Evolutionary conservation across 1,140 invertebrate genomes (phyloP), one percentile per base, ranked within the genome.

Genomic region (Drosophila lini): DNA sequence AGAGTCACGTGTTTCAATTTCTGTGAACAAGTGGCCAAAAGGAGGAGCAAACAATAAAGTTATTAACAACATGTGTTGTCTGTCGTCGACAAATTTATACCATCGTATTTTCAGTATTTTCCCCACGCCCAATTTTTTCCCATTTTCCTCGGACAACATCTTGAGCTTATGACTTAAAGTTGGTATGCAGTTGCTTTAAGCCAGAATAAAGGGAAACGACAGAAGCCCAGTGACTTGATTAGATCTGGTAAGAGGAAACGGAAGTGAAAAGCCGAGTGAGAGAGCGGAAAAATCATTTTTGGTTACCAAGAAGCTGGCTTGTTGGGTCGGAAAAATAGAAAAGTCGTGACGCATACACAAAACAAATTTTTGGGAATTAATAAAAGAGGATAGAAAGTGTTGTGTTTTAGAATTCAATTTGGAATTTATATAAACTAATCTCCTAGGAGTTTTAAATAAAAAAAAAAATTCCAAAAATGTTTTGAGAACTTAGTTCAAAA

Each of bases 51-150:
- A 80, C 25, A 69, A 64, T 70, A 67, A 70, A 77, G 81, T 85
- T 86, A 86, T 86, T 85, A 85, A 81, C 74, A 86, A 75, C 82
- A 83, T 83, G 58, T 83, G 81, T 77, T 80, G 75, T 62, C 69
- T 74, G 57, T 73, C 41, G 68, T 55, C 71, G 58, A 62, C 68
- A 60, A 71, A 71, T 71, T 70, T 56, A 71, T 71, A 68, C 64
- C 60, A 28, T 31, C 19, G 64, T 68, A 64, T 61, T 47, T 65
- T 31, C 57, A 38, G 36, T n/a, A 48, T 45, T 68, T 58, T 68
- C 11, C 44, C n/a, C 32, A 41, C 32, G 15, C 22, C 41, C 57
- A 19, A 47, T 40, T 45, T 64, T 58, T 67, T 6, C 52, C 42
- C 42, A 65, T 48, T 64, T 42, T 34, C 31, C 48, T 15, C 2